These are phyloP conservation scores for Nephrotoma flavescens DNA, from an alignment of 2,888 invertebrate genomes.

Conservation along the genomic window DNA sequence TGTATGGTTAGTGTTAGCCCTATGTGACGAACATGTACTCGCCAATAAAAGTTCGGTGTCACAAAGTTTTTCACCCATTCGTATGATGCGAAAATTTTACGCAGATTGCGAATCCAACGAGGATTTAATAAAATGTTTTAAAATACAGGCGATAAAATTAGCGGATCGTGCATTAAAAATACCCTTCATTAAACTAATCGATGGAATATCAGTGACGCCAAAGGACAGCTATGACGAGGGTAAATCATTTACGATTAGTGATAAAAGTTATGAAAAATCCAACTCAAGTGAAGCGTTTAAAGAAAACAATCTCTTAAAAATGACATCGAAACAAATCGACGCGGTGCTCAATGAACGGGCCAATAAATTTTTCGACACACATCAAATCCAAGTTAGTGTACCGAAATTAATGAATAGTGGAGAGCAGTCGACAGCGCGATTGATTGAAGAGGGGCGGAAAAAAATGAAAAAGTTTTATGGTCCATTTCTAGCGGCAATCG, in stretches of 20 bases:
- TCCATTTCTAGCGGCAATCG: constrained; percentile 50
- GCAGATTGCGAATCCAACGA: constrained; percentile 44
- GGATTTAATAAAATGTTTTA: constrained; percentile 54
- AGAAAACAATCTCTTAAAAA: constrained; percentile 40
- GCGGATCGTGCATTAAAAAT: constrained; percentile 47
- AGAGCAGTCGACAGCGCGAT: constrained; percentile 29
- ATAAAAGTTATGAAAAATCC: background rate
- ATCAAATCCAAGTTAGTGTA: constrained; percentile 39
- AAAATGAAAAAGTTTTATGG: constrained; percentile 51
- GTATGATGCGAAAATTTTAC: constrained; percentile 27
- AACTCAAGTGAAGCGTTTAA: background rate
- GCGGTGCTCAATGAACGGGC: constrained; percentile 40
- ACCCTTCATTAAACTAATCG: constrained; percentile 43
- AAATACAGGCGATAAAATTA: constrained; percentile 51
- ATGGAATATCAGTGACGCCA: constrained; percentile 44
- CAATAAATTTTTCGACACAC: constrained; percentile 42
- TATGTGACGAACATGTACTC: background rate
- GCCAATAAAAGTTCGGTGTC: background rate
- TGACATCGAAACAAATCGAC: constrained; percentile 45
- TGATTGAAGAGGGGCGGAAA: constrained; percentile 38
- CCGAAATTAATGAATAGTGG: constrained; percentile 34
- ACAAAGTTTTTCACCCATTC: constrained; percentile 11
- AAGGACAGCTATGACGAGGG: constrained; percentile 28
- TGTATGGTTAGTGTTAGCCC: background rate
- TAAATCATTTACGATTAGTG: constrained; percentile 16